Conservation (phyloP, 2,888 invertebrate genomes). For the Parnassius smintheus region DNA sequence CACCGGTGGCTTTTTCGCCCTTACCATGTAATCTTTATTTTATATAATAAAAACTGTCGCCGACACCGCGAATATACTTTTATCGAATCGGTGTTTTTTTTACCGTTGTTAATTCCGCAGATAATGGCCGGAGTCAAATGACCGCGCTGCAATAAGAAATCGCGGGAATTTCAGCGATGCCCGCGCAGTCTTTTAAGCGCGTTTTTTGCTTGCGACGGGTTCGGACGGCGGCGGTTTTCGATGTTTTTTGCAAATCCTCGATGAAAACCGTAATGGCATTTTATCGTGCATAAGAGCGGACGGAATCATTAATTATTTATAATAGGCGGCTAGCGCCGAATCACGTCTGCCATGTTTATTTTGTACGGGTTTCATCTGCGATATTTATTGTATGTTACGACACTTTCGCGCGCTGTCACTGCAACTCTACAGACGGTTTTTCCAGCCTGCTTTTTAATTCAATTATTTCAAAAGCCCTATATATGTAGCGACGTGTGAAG, state of each 20-base stretch:
- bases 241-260: conserved; percentile 70
- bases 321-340: conserved; percentile 77
- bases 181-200: conserved; percentile 73
- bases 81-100: conserved; percentile 72
- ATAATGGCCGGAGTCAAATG: conserved; percentile 79
- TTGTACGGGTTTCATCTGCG: conserved; percentile 45
- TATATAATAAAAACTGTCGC: conserved; percentile 66
- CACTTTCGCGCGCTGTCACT: conserved; percentile 45
- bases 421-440: conserved; percentile 27
- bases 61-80: conserved; percentile 68
- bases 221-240: conserved; percentile 68
- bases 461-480: too few relatives aligned
- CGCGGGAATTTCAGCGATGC: conserved; percentile 76
- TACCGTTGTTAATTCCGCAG: conserved; percentile 74
- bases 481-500: too few relatives aligned
- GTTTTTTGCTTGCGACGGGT: conserved; percentile 65
- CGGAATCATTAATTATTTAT: conserved; percentile 81
- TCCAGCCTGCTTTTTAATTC: conserved; percentile 1
- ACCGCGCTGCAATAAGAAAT: conserved; percentile 72
- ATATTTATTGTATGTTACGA: conserved; percentile 44
- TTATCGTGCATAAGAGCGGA: conserved; percentile 78
- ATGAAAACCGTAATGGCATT: conserved; percentile 81
- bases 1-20: conserved; percentile 51
- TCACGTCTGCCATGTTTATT: conserved; percentile 62
- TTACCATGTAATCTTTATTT: conserved; percentile 62